Conservation (phyloP, 1,140 invertebrate species). For the Listronotus bonariensis region DNA sequence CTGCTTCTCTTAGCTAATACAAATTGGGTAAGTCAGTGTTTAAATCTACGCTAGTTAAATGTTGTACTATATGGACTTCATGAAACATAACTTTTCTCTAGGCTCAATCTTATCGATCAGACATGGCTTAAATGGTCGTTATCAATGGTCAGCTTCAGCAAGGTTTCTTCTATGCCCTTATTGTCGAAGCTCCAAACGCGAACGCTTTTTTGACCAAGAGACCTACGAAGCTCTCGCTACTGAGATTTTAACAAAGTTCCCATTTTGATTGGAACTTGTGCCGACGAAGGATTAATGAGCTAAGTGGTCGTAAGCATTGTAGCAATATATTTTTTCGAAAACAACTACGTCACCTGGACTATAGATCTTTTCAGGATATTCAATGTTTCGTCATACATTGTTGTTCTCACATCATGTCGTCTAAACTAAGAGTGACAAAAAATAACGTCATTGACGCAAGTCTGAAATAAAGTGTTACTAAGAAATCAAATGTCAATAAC, state of each 20-base stretch:
- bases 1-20: conserved; percentile 18
- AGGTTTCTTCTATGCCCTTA: conserved; percentile 39
- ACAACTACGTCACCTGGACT: too few species aligned
- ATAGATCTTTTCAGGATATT: too few species aligned
- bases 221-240: conserved; percentile 29
- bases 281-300: conserved; percentile 40
- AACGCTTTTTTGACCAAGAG: conserved; percentile 38
- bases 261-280: conserved; percentile 41
- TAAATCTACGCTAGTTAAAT: too few species aligned
- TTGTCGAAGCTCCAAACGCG: conserved; percentile 38
- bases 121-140: conserved; percentile 13
- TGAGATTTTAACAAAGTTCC: conserved; percentile 40
- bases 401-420: too few species aligned
- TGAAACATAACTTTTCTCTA: neutral
- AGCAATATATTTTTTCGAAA: neutral
- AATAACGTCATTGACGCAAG: too few species aligned
- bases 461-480: too few species aligned
- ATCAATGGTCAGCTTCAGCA: conserved; percentile 31
- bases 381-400: too few species aligned
- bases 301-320: conserved; percentile 17
- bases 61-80: too few species aligned
- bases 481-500: too few species aligned
- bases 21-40: conserved; percentile 19
- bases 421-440: too few species aligned
- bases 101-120: conserved; percentile 16